These are phyloP conservation scores for Pachydiplax longipennis DNA, from an alignment of 2,888 invertebrate species.

Conservation along the genomic window DNA sequence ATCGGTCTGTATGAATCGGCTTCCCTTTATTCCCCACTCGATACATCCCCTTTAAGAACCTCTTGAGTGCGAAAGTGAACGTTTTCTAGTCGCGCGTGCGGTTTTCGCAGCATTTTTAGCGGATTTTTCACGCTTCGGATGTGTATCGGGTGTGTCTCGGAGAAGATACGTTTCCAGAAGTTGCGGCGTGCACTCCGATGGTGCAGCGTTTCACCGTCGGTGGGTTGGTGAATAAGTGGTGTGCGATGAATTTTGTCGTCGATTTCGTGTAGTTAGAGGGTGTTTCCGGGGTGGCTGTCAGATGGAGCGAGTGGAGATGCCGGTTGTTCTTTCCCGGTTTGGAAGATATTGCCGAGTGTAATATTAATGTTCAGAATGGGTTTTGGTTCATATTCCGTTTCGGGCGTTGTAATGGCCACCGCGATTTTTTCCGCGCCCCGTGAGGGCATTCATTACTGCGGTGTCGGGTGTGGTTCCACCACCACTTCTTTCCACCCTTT, in stretches of 20 bases:
- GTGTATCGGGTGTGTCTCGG: not conserved
- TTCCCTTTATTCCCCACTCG: not conserved
- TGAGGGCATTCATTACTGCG: not conserved
- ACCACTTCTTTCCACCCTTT: not conserved
- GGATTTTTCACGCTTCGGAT: not conserved
- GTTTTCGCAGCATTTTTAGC: not conserved
- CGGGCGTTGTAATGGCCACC: not conserved
- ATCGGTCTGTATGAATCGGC: not conserved
- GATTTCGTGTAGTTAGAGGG: too few relatives aligned
- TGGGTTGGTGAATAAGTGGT: not conserved
- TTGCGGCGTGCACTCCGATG: not conserved
- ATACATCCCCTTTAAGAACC: constrained; percentile 31
- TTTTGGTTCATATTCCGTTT: too few relatives aligned
- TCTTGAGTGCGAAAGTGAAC: constrained; percentile 19
- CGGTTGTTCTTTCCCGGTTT: too few relatives aligned
- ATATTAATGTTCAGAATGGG: too few relatives aligned
- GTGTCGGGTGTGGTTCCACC: not conserved
- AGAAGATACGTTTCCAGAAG: not conserved
- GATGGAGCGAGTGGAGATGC: too few relatives aligned
- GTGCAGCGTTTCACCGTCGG: not conserved
- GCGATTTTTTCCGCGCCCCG: not conserved
- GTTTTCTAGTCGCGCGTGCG: not conserved
- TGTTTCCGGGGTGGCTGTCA: too few relatives aligned
- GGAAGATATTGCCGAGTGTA: too few relatives aligned
- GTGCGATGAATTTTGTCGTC: too few relatives aligned